phyloP scores from a whole-genome alignment of 1,140 invertebrate genomes.

The Dolichoris vasculosae region DNA sequence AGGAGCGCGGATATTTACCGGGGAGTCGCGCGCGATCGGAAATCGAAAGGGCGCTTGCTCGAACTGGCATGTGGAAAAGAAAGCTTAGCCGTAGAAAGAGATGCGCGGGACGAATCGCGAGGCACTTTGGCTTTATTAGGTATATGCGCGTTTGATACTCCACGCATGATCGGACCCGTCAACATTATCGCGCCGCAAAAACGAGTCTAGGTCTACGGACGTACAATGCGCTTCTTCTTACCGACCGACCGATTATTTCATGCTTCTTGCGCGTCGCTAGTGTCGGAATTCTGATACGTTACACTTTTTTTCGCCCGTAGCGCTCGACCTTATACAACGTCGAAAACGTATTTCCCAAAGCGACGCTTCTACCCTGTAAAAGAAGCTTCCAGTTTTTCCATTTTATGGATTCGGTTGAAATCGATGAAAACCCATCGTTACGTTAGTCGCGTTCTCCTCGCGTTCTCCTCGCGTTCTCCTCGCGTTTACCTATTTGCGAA shows the following conservation, averaged over 20 bases:
- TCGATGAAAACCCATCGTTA: background rate
- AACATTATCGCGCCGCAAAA: background rate
- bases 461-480: too few species aligned
- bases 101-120: background rate
- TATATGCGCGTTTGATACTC: background rate
- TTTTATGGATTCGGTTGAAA: too few species aligned
- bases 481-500: too few species aligned
- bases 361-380: background rate
- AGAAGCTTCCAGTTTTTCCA: background rate
- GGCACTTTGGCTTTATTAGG: conserved; percentile 29
- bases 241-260: background rate
- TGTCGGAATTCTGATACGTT: conserved; percentile 17
- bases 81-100: background rate
- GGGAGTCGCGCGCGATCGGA: background rate
- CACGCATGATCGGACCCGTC: background rate
- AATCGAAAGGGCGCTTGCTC: background rate
- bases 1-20: background rate
- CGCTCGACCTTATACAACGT: background rate
- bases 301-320: background rate
- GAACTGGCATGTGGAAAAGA: background rate
- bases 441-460: too few species aligned
- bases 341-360: background rate
- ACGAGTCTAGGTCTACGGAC: background rate
- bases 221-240: background rate
- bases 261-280: background rate